Base-by-base conservation (phyloP, 2,888 invertebrate species). In the Odontomyia ornata region DNA sequence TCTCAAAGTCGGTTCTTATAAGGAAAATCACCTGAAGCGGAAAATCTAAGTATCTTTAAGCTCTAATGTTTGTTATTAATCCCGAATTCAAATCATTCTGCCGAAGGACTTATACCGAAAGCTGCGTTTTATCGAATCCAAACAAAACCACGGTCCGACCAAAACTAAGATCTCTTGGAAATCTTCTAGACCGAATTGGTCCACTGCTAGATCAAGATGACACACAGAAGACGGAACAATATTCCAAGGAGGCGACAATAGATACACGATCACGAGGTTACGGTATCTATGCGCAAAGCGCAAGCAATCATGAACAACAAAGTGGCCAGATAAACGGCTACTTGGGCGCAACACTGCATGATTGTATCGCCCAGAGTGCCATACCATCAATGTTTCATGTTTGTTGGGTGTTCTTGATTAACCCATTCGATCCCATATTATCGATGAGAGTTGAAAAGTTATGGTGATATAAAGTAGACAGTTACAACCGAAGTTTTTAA, bases 101-200 rank as follows among this genome's bases (percentile, higher is more conserved):
- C 11, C 36, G 36, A 36, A 28, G 28, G 56, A 72, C 18, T 27
- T 21, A 52, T 52, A 28, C 65, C 52, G 25, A 28, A 21, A 30
- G 18, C 9, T 36, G 25, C 57, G 60, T 21, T 5, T 21, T 52
- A 52, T 15, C 23, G 27, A 60, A 27, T 57, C 77, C 77, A 77
- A 52, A 28, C 75, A 71, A 76, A 71, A 71, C 71, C 56, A 43
- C 77, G 76, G 77, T 67, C 71, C 71, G 69, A 75, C 69, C 75
- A 62, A 75, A 69, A 77, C 77, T 77, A 60, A 77, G 23, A 23
- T 60, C 23, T 67, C 73, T 9, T 56, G 21, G 27, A 30, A 65
- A 76, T 77, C 75, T 71, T 18, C 69, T 23, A 43, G 65, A 75
- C 56, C 43, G 60, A 73, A 76, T 77, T 64, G 75, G 76, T 77